Base-by-base conservation (phyloP, 1,140 invertebrate genomes). In the Drosophila pachea region DNA sequence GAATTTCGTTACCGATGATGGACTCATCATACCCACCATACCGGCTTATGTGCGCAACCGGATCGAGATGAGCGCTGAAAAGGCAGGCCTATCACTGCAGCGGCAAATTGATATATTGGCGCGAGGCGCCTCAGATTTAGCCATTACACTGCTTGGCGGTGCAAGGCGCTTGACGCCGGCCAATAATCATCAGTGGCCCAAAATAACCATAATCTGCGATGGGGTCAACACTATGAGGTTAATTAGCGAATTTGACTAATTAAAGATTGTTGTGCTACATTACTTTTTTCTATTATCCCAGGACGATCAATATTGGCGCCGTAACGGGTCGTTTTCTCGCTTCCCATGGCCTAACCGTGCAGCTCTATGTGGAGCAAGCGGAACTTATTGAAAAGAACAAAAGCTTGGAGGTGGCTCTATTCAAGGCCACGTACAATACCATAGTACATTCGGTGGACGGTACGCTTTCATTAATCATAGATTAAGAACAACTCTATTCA, bases 1-100 rank as follows among this genome's bases (percentile, higher is more conserved):
- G 72, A 94, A 95, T 89, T 97, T 95, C 91, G 94, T 95, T 33
- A 96, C 95, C 42, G 95, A 96, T 89, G 92, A 94, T 77, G 95
- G 95, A 45, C 90, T 96, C 54, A 91, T 96, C 29, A 94, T 97
- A 76, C 95, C 95, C 31, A 94, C 93, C 74, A 93, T 96, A 68
- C 93, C 92, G 47, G 86, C 91, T 33, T 92, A 92, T 52, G 90
- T 95, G 45, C 91, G 94, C 60, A 91, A 91, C 43, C 92, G 92
- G 68, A 89, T 97, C 47, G 93, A 94, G 78, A 89, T 91, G 43
- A 89, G 91, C 42, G 94, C 94, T 22, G 94, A 94, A 75, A 90
- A 92, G 54, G 89, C 91, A 62, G 95, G 95, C 7, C 91, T 95
- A 31, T 92, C 91, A 36, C 90, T 91, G 86, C 93, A 94, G 69